These are phyloP conservation scores for Borostomias antarcticus DNA, from an alignment of 2,797 vertebrate species.

Conservation along the genomic window DNA sequence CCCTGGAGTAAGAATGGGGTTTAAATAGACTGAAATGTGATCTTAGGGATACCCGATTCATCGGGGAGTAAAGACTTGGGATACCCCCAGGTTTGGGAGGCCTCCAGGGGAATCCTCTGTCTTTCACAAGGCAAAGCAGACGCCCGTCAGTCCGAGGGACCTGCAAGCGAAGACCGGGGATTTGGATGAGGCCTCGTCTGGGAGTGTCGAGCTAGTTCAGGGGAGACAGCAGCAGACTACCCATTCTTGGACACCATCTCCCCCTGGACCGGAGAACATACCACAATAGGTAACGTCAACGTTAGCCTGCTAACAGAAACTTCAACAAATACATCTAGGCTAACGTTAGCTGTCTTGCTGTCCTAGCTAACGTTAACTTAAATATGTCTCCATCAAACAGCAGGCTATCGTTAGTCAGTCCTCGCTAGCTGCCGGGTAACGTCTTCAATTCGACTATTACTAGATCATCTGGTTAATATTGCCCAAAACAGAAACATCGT, in stretches of 20 bases:
- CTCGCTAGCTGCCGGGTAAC: no score
- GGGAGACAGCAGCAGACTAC: conserved; percentile 61
- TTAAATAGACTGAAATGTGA: conserved; percentile 60
- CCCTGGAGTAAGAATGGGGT: conserved; percentile 54
- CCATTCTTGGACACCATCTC: conserved; percentile 47
- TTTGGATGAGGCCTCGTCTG: conserved; percentile 76
- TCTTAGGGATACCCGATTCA: conserved; percentile 61
- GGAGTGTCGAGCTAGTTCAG: conserved; percentile 73
- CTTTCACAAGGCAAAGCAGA: conserved; percentile 19
- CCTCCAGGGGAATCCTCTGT: conserved; percentile 68
- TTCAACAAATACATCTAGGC: no score
- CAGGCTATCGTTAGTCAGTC: no score
- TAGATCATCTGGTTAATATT: no score
- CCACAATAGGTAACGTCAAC: conserved; percentile 61
- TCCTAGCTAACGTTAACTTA: no score
- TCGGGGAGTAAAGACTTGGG: conserved; percentile 62
- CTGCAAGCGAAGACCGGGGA: conserved; percentile 74
- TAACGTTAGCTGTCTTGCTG: no score
- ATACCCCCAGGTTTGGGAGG: conserved; percentile 70
- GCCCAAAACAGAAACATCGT: no score
- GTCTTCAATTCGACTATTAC: no score
- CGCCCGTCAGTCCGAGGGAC: no score
- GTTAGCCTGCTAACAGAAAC: no score
- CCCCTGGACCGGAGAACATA: conserved; percentile 44
- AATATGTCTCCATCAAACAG: no score